Conservation (phyloP, 1,140 invertebrate genomes). For the Glomeris maerens region DNA sequence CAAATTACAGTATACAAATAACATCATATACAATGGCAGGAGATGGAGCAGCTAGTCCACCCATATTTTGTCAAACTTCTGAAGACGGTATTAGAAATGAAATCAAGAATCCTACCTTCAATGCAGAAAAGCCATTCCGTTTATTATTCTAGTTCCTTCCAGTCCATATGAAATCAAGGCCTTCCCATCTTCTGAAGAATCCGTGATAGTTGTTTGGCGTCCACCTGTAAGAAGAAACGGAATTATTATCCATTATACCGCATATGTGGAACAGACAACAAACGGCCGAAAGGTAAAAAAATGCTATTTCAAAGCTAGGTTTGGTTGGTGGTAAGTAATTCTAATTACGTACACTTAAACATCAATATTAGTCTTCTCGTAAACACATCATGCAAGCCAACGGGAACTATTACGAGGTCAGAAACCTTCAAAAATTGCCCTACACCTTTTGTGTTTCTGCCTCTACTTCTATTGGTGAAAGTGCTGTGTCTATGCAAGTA, state of each 20-base stretch:
- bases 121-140: background rate
- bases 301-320: background rate
- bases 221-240: slow-evolving; percentile 83
- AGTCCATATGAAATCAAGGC: slow-evolving; percentile 83
- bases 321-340: background rate
- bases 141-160: slow-evolving; percentile 58
- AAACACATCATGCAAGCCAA: background rate
- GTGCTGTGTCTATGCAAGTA: slow-evolving; percentile 37
- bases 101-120: background rate
- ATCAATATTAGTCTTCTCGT: background rate
- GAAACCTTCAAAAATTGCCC: slow-evolving; percentile 33
- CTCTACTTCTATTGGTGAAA: slow-evolving; percentile 29
- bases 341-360: background rate
- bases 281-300: background rate
- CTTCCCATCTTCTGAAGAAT: slow-evolving; percentile 73
- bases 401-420: slow-evolving; percentile 13
- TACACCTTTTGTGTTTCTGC: slow-evolving; percentile 29
- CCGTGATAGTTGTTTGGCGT: slow-evolving; percentile 85
- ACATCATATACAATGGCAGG: slow-evolving; percentile 85
- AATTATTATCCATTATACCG: slow-evolving; percentile 68
- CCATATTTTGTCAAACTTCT: slow-evolving; percentile 87
- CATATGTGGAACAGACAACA: slow-evolving; percentile 36
- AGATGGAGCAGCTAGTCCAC: slow-evolving; percentile 75
- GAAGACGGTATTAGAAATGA: slow-evolving; percentile 60
- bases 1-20: slow-evolving; percentile 94